Base-by-base conservation (phyloP, 2,797 vertebrate genomes). In the Sebastolobus altivelis region DNA sequence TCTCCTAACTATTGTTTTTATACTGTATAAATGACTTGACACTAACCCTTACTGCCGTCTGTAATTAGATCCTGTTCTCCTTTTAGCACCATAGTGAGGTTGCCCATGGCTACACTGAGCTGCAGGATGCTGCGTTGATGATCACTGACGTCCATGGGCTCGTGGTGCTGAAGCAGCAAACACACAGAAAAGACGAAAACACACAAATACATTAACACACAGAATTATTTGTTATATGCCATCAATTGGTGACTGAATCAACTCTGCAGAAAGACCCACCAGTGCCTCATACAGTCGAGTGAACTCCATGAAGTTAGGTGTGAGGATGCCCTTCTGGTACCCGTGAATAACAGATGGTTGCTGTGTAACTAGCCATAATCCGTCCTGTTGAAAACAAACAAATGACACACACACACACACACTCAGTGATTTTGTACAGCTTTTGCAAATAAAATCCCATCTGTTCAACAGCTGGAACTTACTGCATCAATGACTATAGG, bases 251-350 rank as follows among this genome's bases (percentile, higher is more conserved):
- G n/a, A 60, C 11, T 11, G 56, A 46, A 10, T 33, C 16, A 43
- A 59, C 8, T 16, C 33, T 40, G 38, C 31, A 0, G 3, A 69
- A 33, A 75, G 29, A 94, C 97, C 95, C 92, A 99, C 99, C 97
- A 98, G 95, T 1, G 98, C 97, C 88, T 99, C 97, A 68, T 97
- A 97, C 0, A 99, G 95, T 54, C 98, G 95, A 73, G 95, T 96
- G 86, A 99, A 99, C 92, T 99, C 99, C 96, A 98, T 95, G 4
- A 96, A 95, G 94, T 99, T 99, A 8, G 99, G 99, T 7, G 99
- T 99, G 58, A 99, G 97, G 85, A 99, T 95, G 43, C 96, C 98
- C 93, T 96, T 96, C 82, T 93, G 96, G 92, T 99, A 99, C 20
- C 97, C 98, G 49, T 97, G 97, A 86, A 99, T 96, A 79, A 99